Evolutionary conservation across 30 jellyfish, hydroid and myxozoan species (phyloP).

Genomic region (Hydra vulgaris): DNA sequence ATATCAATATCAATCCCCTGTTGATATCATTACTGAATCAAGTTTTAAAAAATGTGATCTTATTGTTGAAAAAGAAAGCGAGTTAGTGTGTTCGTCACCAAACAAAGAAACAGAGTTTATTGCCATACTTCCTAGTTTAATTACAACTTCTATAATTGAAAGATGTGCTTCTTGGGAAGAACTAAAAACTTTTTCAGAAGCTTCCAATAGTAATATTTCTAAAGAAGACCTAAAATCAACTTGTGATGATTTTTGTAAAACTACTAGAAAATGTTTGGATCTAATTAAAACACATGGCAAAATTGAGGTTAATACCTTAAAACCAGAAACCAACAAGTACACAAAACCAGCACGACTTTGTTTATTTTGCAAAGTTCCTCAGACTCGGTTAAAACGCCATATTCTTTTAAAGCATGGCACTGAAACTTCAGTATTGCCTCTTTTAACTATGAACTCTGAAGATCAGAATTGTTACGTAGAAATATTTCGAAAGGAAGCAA

Average conservation of each 20-base stretch:
- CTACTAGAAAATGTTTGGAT: not conserved
- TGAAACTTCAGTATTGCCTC: slow-evolving; percentile 1
- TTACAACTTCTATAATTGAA: too few species aligned
- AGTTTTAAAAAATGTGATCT: not conserved
- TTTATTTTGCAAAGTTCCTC: slow-evolving; percentile 13
- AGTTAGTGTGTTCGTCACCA: too few species aligned
- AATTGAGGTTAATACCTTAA: not conserved
- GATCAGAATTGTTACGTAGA: slow-evolving; percentile 20
- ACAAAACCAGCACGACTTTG: slow-evolving; percentile 29
- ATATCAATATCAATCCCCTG: not conserved
- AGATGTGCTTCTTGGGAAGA: too few species aligned
- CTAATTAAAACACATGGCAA: not conserved
- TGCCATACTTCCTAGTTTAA: too few species aligned
- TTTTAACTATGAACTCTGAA: not conserved
- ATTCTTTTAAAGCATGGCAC: slow-evolving; percentile 4
- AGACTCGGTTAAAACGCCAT: slow-evolving; percentile 11
- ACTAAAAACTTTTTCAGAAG: too few species aligned
- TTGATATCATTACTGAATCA: not conserved
- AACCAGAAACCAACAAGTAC: not conserved
- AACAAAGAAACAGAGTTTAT: too few species aligned
- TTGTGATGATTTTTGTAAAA: not conserved
- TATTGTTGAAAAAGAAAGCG: not conserved
- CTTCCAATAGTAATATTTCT: too few species aligned
- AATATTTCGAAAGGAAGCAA: slow-evolving; percentile 2
- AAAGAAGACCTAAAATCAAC: not conserved